phyloP scores from a whole-genome alignment of 1,140 invertebrate genomes.

The Belonocnema kinseyi region DNA sequence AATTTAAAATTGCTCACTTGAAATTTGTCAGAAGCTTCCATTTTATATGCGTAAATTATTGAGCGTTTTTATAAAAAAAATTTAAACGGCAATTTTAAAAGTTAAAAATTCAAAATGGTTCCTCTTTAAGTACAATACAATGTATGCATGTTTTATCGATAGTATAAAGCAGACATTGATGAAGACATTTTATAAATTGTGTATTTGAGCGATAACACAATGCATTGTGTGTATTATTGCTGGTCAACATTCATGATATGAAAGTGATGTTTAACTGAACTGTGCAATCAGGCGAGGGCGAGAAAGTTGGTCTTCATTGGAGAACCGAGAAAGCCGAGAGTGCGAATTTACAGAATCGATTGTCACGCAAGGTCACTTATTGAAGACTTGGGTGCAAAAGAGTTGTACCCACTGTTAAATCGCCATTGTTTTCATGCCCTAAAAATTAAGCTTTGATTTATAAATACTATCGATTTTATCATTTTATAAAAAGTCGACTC shows the following conservation, averaged over 20 bases:
- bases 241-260: constrained; percentile 1
- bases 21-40: too few species aligned
- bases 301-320: constrained; percentile 4
- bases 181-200: too few species aligned
- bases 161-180: too few species aligned
- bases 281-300: neutral
- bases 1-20: too few species aligned
- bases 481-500: neutral
- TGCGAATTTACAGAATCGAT: constrained; percentile 26
- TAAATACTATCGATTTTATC: constrained; percentile 4
- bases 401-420: constrained; percentile 5
- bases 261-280: neutral
- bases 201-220: neutral
- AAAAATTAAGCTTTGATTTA: constrained; percentile 23
- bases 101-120: too few species aligned
- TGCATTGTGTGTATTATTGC: neutral
- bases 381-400: constrained; percentile 19
- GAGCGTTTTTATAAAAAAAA: too few species aligned
- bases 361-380: constrained; percentile 27
- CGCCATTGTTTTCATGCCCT: constrained; percentile 11
- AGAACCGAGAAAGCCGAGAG: constrained; percentile 10
- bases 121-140: too few species aligned
- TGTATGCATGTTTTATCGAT: too few species aligned
- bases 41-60: too few species aligned
- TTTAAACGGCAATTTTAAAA: too few species aligned